Evolutionary conservation across 2,113 vertebrate species (phyloP).

Genomic region (Petaurus breviceps): DNA sequence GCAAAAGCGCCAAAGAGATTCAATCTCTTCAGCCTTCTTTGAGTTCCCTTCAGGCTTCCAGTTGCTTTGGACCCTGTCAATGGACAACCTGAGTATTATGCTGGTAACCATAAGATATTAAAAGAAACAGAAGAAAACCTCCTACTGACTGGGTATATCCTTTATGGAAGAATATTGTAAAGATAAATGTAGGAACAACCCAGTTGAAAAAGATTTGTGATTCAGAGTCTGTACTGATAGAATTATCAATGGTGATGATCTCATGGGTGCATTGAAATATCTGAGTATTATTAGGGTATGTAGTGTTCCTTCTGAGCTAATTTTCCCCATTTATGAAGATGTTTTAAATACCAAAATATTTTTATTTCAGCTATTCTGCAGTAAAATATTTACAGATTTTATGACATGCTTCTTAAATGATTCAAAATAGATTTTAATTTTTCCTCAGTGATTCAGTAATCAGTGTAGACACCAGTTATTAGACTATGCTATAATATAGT

Average conservation of each 20-base stretch:
- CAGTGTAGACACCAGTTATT: neutral
- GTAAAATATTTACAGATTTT: neutral
- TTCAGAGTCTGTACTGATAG: conserved; percentile 23
- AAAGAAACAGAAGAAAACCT: neutral
- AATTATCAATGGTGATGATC: conserved; percentile 41
- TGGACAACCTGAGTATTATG: neutral
- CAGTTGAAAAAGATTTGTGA: conserved; percentile 42
- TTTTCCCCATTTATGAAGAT: conserved; percentile 12
- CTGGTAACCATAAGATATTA: neutral
- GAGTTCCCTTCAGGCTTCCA: neutral
- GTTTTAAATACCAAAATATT: conserved; percentile 24
- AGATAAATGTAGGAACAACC: neutral
- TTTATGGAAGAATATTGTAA: neutral
- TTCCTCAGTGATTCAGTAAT: conserved; percentile 18
- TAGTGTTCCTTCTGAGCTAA: conserved; percentile 10
- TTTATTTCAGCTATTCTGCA: conserved; percentile 30
- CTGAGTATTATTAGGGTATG: neutral
- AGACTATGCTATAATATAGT: conserved; percentile 2
- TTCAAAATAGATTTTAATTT: neutral
- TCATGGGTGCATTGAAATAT: neutral
- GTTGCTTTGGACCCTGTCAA: neutral
- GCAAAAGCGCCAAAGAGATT: neutral
- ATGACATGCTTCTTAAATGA: neutral
- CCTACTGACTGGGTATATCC: neutral
- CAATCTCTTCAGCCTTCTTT: neutral